A percentile compares a stretch with the other conserved stretches of the same genome.
phyloP scores from a whole-genome alignment of 2,797 vertebrate genomes.

The Gobionotothen gibberifrons region DNA sequence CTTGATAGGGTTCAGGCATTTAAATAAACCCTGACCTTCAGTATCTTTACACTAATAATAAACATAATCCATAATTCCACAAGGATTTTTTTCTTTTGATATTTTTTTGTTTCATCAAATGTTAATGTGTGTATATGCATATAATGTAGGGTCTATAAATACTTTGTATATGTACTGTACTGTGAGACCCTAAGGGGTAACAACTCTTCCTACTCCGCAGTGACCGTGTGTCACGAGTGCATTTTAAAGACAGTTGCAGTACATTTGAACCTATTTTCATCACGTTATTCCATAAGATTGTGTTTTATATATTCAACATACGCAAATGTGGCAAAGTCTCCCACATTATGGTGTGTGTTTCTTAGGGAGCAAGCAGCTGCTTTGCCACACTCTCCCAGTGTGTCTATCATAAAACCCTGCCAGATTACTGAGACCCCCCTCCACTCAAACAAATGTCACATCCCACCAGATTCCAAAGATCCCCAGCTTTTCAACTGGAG shows the following conservation, averaged over 20 bases:
- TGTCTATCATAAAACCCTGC: conserved; percentile 18
- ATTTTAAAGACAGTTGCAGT: not conserved
- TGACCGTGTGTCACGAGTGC: not conserved
- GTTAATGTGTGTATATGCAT: not conserved
- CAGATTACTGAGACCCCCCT: conserved; percentile 26
- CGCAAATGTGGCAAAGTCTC: not conserved
- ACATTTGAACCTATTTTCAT: not conserved
- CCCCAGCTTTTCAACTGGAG: conserved; percentile 35
- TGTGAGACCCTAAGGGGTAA: too few species aligned
- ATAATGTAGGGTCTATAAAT: not conserved
- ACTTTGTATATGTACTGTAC: not conserved
- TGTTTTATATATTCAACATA: not conserved
- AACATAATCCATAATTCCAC: too few species aligned
- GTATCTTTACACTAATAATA: not conserved
- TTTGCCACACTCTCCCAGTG: conserved; percentile 19
- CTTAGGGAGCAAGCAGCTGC: conserved; percentile 53
- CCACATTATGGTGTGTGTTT: conserved; percentile 9
- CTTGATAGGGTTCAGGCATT: not conserved
- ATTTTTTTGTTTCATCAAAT: not conserved
- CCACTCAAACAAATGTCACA: conserved; percentile 56
- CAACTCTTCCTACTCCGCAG: not conserved
- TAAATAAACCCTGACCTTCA: not conserved
- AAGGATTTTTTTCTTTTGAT: too few species aligned
- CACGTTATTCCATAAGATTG: not conserved
- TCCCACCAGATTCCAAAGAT: conserved; percentile 59